Conservation (phyloP, 2,888 invertebrate genomes). For the Melinopterus prodromus region DNA sequence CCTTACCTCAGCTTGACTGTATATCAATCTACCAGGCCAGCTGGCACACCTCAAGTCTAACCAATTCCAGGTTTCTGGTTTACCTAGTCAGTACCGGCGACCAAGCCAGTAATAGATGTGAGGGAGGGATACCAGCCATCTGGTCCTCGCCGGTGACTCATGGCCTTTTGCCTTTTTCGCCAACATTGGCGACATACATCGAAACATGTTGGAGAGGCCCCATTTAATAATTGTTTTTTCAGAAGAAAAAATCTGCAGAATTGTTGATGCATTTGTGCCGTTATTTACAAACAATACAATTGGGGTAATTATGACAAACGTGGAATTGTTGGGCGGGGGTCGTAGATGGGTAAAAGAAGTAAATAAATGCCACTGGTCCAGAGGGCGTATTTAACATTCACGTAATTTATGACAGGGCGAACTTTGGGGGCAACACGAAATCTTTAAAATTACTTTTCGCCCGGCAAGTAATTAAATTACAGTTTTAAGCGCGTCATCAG, state of each 20-base stretch:
- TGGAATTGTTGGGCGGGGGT: neutral
- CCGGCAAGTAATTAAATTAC: neutral
- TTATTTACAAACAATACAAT: neutral
- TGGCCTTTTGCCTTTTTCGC: too few species aligned
- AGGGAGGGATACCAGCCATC: too few species aligned
- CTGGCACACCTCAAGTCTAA: too few species aligned
- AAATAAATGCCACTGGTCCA: neutral
- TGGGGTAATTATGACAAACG: neutral
- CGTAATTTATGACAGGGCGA: neutral
- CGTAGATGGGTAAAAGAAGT: neutral
- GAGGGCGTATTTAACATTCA: neutral
- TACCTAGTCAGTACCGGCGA: too few species aligned
- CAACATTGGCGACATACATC: too few species aligned
- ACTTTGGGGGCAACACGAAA: neutral
- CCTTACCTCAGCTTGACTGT: neutral
- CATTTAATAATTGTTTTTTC: too few species aligned
- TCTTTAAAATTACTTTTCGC: neutral
- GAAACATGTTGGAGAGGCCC: too few species aligned
- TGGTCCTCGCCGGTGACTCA: too few species aligned
- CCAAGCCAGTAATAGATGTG: too few species aligned
- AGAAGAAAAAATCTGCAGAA: neutral
- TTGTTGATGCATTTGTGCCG: neutral
- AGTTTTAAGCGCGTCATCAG: conserved; percentile 4
- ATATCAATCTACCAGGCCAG: too few species aligned
- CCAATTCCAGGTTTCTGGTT: too few species aligned